Conservation (phyloP, 2,797 vertebrate genomes). For the Pseudochirops cupreus region DNA sequence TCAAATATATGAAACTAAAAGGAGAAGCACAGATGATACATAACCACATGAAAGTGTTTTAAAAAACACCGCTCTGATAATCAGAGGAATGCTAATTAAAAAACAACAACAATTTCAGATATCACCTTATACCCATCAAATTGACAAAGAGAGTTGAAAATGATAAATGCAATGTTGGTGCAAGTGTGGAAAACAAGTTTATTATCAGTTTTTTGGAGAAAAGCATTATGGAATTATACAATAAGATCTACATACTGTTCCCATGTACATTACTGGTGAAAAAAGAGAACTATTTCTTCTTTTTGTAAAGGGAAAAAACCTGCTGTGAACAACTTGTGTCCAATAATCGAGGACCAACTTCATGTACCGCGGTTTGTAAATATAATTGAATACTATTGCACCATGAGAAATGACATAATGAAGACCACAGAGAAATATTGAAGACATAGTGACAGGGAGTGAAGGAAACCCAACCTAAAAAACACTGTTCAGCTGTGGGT, state of each 20-base stretch:
- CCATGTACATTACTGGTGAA: not conserved
- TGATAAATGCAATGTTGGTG: not conserved
- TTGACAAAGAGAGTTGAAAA: not conserved
- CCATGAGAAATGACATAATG: not conserved
- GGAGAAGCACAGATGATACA: not conserved
- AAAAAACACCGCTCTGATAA: not conserved
- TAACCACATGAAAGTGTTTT: not conserved
- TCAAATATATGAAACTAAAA: not conserved
- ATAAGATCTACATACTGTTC: not conserved
- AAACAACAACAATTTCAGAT: not conserved
- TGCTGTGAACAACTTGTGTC: not conserved
- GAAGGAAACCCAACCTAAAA: not conserved
- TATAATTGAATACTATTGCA: not conserved
- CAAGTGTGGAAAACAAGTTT: not conserved
- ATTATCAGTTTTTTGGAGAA: not conserved
- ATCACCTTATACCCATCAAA: not conserved
- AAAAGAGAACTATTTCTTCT: not conserved
- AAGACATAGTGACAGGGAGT: not conserved
- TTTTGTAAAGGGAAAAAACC: not conserved
- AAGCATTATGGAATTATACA: not conserved
- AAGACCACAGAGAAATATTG: not conserved
- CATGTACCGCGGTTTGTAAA: not conserved
- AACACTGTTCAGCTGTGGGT: not conserved
- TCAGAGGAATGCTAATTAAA: not conserved
- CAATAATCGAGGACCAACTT: not conserved